Conservation (phyloP, 2,888 invertebrate genomes). For the Phlogophora meticulosa region DNA sequence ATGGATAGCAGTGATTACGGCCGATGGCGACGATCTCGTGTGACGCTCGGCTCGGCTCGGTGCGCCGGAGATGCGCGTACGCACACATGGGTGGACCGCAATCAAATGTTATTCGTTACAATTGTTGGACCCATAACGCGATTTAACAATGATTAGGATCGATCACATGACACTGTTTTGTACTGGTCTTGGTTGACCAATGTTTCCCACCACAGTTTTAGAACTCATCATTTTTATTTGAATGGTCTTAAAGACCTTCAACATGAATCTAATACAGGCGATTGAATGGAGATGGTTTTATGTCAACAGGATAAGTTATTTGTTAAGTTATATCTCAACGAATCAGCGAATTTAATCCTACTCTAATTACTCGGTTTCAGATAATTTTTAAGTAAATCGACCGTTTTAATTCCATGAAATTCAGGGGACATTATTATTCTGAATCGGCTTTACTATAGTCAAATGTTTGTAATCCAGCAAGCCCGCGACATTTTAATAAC, state of each 20-base stretch:
- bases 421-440: constrained; percentile 61
- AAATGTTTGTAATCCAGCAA: constrained; percentile 88
- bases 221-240: not conserved
- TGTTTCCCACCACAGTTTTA: constrained; percentile 14
- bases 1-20: constrained; percentile 92
- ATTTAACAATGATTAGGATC: constrained; percentile 68
- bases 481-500: constrained; percentile 91
- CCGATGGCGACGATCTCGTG: constrained; percentile 81
- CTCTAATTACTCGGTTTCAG: constrained; percentile 8
- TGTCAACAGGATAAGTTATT: not conserved
- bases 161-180: constrained; percentile 63
- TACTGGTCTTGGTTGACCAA: constrained; percentile 29
- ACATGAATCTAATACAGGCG: not conserved
- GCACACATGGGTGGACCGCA: constrained; percentile 69
- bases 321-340: not conserved
- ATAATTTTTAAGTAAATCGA: constrained; percentile 30
- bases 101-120: constrained; percentile 74
- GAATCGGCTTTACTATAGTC: constrained; percentile 83
- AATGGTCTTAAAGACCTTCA: not conserved
- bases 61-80: constrained; percentile 72
- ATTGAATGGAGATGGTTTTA: not conserved
- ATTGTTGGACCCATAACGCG: constrained; percentile 70
- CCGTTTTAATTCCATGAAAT: constrained; percentile 37
- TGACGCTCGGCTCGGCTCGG: constrained; percentile 74
- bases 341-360: constrained; percentile 6